Evolutionary conservation across 2,113 vertebrate species (phyloP).

Genomic region (Sinocyclocheilus anophthalmus): DNA sequence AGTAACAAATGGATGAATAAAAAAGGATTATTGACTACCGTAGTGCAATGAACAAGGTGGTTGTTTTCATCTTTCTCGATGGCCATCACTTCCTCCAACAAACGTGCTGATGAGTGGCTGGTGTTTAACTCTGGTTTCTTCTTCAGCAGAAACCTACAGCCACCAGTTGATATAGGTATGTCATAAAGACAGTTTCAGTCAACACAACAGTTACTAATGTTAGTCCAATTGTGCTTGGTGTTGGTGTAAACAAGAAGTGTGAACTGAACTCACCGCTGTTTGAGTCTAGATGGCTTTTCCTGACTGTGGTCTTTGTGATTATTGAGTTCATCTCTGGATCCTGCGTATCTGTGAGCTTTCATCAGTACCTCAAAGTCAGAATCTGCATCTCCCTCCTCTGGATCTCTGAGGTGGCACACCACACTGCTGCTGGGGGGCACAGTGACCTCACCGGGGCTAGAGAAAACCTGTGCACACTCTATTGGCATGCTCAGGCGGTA

Average conservation of each 20-base stretch:
- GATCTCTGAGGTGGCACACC: slow-evolving; percentile 83
- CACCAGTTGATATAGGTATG: background rate
- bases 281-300: slow-evolving; percentile 90
- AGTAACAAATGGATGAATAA: background rate
- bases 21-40: slow-evolving; percentile 71
- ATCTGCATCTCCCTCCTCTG: slow-evolving; percentile 87
- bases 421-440: slow-evolving; percentile 74
- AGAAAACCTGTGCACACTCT: slow-evolving; percentile 86
- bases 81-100: slow-evolving; percentile 90
- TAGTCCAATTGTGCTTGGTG: background rate
- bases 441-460: slow-evolving; percentile 74
- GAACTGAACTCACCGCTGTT: slow-evolving; percentile 82
- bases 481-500: slow-evolving; percentile 94
- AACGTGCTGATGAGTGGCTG: slow-evolving; percentile 86
- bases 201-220: background rate
- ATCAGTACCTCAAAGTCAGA: slow-evolving; percentile 97
- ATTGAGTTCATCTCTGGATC: slow-evolving; percentile 87
- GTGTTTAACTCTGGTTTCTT: slow-evolving; percentile 86
- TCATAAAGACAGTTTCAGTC: background rate
- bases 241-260: background rate
- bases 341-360: slow-evolving; percentile 88
- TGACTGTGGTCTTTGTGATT: slow-evolving; percentile 91
- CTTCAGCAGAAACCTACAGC: slow-evolving; percentile 87
- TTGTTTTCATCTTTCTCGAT: slow-evolving; percentile 86
- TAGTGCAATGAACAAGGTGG: slow-evolving; percentile 85